Percentiles rank a stretch among this genome's conserved stretches.
These are phyloP conservation scores for Drosophila bifasciata DNA, from an alignment of 1,140 invertebrate genomes.

Conservation along the genomic window DNA sequence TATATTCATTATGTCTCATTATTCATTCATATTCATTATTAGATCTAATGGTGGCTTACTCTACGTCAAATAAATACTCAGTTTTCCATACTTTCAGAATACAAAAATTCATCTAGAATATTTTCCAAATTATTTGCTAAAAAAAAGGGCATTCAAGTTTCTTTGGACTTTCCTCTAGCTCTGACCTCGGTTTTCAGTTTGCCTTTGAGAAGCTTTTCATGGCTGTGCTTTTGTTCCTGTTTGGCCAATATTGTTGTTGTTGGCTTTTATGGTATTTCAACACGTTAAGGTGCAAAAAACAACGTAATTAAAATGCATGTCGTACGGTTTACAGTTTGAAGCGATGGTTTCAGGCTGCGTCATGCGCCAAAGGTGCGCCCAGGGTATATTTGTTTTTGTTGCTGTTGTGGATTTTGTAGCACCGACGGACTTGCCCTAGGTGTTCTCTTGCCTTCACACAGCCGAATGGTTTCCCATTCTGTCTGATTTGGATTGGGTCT, in stretches of 20 bases:
- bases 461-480: not conserved
- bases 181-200: constrained; percentile 13
- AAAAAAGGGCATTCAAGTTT: constrained; percentile 5
- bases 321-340: constrained; percentile 30
- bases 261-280: constrained; percentile 63
- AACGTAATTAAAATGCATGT: constrained; percentile 73
- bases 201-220: constrained; percentile 26
- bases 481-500: constrained; percentile 17
- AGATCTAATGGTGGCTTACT: no score
- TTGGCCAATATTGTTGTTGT: constrained; percentile 24
- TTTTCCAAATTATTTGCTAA: not conserved
- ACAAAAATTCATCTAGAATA: not conserved
- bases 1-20: no score
- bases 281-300: constrained; percentile 76
- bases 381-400: constrained; percentile 11
- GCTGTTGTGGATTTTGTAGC: constrained; percentile 19
- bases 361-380: constrained; percentile 40
- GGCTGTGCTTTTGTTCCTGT: constrained; percentile 18
- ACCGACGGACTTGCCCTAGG: not conserved
- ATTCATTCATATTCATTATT: no score
- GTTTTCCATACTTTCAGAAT: not conserved
- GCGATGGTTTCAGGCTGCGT: constrained; percentile 39
- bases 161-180: not conserved
- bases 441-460: not conserved
- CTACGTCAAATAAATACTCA: no score